A percentile compares a stretch with the other conserved stretches of the same genome.
Evolutionary conservation across 2,797 vertebrate species (phyloP).

Genomic region (Fundulus diaphanus): DNA sequence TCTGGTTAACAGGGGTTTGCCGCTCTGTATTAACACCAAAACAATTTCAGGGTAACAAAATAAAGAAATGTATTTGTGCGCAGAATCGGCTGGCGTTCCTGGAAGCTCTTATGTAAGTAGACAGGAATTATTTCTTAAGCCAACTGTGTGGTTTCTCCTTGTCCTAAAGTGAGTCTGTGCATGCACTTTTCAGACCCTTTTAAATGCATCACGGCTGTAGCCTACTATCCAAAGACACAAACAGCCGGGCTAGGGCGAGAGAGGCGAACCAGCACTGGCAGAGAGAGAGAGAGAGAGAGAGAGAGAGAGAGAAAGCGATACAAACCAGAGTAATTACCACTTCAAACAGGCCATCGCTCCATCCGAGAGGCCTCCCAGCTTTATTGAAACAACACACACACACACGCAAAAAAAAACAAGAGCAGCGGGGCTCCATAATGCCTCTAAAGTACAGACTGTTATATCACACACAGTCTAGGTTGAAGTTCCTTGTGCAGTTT

Average conservation of each 20-base stretch:
- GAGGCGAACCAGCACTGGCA: conserved; percentile 18
- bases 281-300: conserved; percentile 21
- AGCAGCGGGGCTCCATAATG: conserved; percentile 62
- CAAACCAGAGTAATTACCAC: conserved; percentile 78
- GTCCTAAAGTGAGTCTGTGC: background rate
- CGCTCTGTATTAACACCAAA: background rate
- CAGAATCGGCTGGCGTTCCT: background rate
- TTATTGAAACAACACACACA: conserved; percentile 75
- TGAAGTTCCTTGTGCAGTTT: conserved; percentile 55
- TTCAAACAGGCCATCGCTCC: conserved; percentile 69
- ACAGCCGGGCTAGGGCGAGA: conserved; percentile 34
- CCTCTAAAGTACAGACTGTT: conserved; percentile 57
- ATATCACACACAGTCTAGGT: conserved; percentile 26
- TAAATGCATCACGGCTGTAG: conserved; percentile 52
- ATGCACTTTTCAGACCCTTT: conserved; percentile 34
- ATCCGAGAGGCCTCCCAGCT: conserved; percentile 68
- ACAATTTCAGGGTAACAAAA: background rate
- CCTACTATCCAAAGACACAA: conserved; percentile 14
- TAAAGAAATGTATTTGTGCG: background rate
- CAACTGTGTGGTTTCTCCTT: background rate
- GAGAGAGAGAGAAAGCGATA: conserved; percentile 35
- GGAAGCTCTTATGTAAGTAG: background rate
- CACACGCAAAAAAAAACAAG: conserved; percentile 57
- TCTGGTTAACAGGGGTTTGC: too few species aligned
- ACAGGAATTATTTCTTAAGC: background rate